Evolutionary conservation across 2,888 invertebrate genomes (phyloP), one percentile per base, ranked within the genome.

Genomic region (Campopleginae sp.): DNA sequence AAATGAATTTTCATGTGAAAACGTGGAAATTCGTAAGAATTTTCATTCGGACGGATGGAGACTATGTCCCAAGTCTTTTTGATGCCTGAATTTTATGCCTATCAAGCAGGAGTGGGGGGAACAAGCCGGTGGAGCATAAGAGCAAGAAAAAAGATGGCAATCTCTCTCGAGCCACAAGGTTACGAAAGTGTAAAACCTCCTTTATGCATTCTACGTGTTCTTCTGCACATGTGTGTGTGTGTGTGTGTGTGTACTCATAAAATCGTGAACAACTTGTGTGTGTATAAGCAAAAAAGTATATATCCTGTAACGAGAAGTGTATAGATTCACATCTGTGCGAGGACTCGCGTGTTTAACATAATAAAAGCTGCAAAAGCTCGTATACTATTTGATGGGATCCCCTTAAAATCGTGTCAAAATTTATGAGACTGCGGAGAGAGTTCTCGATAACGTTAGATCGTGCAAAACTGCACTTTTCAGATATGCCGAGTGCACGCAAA

Each of bases 131-230:
- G 27, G 5, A 27, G 58, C n/a, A 27, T 58, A 58, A 58, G 58
- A 58, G 58, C 27, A 14, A 58, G 58, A 58, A 14, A 27, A 27
- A 12, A 27, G 58, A 58, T 58, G 12, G 23, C 27, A 58, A 58
- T 58, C 74, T 68, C 80, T 70, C 72, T 63, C 77, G 66, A 58
- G 51, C 74, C 68, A 83, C 84, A 80, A 84, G 80, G 80, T 76
- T 84, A 68, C 77, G 72, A 80, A 80, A 84, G 83, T 83, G 83
- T 70, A 79, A 83, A 75, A 83, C 79, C 70, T 75, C 79, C 70
- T 42, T 23, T 12, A 44, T 68, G 44, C 68, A 17, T 58, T 68
- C 27, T 27, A 12, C 23, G 51, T 27, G n/a, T 8, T 10, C 42
- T 17, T 48, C 38, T 48, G 63, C 42, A 4, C 58, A n/a, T 42